Evolutionary conservation across 30 jellyfish, hydroid and myxozoan species (phyloP).

Genomic region (Chironex yamaguchii): DNA sequence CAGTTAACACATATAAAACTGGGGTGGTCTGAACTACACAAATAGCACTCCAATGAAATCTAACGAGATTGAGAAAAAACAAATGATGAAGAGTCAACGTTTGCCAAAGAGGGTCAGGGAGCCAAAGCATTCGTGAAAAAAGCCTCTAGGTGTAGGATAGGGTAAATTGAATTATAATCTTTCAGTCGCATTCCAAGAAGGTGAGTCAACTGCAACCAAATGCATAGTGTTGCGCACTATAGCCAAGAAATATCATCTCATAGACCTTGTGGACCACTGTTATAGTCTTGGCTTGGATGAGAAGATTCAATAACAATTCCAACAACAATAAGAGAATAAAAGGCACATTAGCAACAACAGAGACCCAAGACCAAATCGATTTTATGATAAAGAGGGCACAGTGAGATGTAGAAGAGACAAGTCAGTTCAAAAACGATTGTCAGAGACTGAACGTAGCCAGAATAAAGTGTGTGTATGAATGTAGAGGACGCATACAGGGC

Average conservation of each 20-base stretch:
- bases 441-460: no score
- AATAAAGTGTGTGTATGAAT: no score
- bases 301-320: not conserved
- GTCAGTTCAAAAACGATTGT: no score
- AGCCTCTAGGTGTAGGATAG: constrained; percentile 77
- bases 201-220: no score
- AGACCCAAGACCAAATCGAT: not conserved
- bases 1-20: constrained; percentile 23
- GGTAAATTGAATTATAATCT: constrained; percentile 48
- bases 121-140: constrained; percentile 43
- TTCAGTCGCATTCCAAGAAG: no score
- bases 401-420: no score
- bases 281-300: not conserved
- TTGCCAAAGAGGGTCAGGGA: constrained; percentile 70
- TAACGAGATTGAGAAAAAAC: constrained; percentile 24
- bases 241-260: not conserved
- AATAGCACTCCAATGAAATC: constrained; percentile 60
- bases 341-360: not conserved
- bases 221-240: not conserved
- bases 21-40: constrained; percentile 43
- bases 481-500: no score
- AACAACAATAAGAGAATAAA: not conserved
- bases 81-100: constrained; percentile 18
- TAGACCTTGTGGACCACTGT: not conserved
- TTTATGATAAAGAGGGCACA: not conserved